A percentile compares a stretch with the other conserved stretches of the same genome.
Conservation (phyloP, 2,888 invertebrate genomes). For the Eupithecia abbreviata region DNA sequence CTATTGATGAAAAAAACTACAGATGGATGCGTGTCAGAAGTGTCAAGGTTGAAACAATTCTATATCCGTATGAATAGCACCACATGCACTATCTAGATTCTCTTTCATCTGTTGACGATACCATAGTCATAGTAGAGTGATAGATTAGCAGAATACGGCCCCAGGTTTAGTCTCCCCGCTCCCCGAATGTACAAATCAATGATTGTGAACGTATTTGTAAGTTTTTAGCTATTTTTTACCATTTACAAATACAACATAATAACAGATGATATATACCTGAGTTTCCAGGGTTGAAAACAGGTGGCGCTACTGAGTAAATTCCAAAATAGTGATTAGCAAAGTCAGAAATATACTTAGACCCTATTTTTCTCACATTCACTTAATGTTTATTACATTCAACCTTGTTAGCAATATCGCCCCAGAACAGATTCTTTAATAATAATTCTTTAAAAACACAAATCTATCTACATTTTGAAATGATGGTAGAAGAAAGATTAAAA, state of each 20-base stretch:
- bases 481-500: no score
- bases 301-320: neutral
- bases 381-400: neutral
- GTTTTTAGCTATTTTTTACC: slow-evolving; percentile 42
- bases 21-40: no score
- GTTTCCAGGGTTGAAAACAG: neutral
- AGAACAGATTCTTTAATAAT: neutral
- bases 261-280: slow-evolving; percentile 3
- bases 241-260: slow-evolving; percentile 39
- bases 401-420: neutral
- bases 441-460: no score
- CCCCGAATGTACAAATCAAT: slow-evolving; percentile 45
- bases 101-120: no score
- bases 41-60: no score
- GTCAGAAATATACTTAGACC: neutral
- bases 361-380: neutral
- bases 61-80: no score
- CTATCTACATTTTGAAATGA: no score
- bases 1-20: no score
- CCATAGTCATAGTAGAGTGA: no score
- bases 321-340: neutral
- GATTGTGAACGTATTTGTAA: slow-evolving; percentile 46
- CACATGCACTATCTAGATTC: no score
- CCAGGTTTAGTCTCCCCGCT: slow-evolving; percentile 40
- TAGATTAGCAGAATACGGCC: no score